These are phyloP conservation scores for Marcusenius ussheri DNA, from an alignment of 2,113 vertebrate genomes.

Conservation along the genomic window DNA sequence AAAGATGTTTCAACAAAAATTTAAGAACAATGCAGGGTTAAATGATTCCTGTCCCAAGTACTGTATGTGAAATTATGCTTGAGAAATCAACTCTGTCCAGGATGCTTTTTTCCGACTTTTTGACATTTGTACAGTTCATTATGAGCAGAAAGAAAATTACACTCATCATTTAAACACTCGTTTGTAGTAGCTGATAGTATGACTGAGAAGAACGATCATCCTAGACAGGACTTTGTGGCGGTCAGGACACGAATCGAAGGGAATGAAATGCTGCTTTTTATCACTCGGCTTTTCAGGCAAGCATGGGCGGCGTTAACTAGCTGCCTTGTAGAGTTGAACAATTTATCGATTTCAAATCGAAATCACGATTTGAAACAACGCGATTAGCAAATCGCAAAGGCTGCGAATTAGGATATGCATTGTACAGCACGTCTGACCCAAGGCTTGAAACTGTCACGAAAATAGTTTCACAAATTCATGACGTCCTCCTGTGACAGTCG, in stretches of 20 bases:
- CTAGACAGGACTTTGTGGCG: not conserved
- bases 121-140: not conserved
- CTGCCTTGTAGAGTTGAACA: not conserved
- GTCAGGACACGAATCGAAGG: not conserved
- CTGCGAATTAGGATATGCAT: no score
- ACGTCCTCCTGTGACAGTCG: no score
- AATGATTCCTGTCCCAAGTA: not conserved
- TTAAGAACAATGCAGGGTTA: not conserved
- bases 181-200: not conserved
- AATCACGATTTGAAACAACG: no score
- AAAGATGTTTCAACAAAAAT: not conserved
- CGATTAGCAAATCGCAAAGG: no score
- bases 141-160: not conserved
- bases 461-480: no score
- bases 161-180: not conserved
- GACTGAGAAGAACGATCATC: conserved; percentile 3
- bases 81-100: not conserved
- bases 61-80: not conserved
- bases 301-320: not conserved
- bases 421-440: no score
- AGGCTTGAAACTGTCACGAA: no score
- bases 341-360: no score
- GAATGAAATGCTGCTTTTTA: not conserved
- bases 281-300: not conserved
- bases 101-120: not conserved